Percentiles rank a stretch among this genome's conserved stretches.
phyloP scores from a whole-genome alignment of 1,140 invertebrate genomes.

The Argopecten irradians region DNA sequence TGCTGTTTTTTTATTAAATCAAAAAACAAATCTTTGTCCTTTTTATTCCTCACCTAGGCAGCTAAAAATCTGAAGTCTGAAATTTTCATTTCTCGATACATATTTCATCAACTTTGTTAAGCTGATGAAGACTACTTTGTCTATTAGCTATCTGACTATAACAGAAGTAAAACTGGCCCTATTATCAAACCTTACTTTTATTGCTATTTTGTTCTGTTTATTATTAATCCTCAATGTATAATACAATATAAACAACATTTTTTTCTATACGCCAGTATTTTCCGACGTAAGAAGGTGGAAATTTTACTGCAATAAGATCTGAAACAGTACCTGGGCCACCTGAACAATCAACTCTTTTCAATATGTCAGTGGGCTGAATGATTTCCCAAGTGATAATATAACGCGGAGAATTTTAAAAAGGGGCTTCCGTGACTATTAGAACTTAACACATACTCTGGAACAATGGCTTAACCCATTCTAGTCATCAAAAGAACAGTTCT shows the following conservation, averaged over 20 bases:
- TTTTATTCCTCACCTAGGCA: neutral
- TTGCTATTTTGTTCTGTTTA: no score
- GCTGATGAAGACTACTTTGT: no score
- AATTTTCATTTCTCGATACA: no score
- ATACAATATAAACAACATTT: neutral
- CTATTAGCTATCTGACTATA: no score
- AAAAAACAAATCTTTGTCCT: neutral
- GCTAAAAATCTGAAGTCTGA: no score
- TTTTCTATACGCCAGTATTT: neutral
- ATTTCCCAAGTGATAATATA: neutral
- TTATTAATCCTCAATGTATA: no score
- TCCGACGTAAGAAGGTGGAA: neutral
- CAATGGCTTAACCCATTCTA: neutral
- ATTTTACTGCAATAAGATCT: neutral
- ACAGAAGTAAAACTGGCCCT: no score
- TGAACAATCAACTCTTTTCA: neutral
- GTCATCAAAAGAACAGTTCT: neutral
- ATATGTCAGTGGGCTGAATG: neutral
- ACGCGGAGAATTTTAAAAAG: neutral
- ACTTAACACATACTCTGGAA: slow-evolving; percentile 2
- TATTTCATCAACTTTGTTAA: no score
- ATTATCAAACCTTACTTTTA: no score
- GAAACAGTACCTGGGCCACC: neutral
- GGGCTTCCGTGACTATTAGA: neutral
- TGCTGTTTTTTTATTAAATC: no score